Conservation (phyloP, 2,113 vertebrate genomes). For the Coptodon bakossiorum region DNA sequence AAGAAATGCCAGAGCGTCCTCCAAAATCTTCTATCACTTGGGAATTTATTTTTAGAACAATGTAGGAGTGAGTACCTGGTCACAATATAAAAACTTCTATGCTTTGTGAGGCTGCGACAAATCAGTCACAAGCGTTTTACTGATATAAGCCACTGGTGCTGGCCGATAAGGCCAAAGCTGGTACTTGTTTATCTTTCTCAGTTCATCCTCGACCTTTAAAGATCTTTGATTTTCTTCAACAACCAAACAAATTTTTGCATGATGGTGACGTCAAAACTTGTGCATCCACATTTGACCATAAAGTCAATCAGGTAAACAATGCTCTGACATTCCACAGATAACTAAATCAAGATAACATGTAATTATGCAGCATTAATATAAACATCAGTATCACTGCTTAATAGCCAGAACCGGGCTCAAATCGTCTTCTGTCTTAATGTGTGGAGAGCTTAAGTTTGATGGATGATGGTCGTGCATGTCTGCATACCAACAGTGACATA, state of each 20-base stretch:
- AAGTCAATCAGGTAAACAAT: background rate
- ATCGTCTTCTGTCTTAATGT: background rate
- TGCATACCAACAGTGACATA: background rate
- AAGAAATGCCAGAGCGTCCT: background rate
- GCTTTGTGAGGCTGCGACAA: background rate
- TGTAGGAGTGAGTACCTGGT: background rate
- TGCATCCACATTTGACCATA: background rate
- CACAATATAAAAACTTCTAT: background rate
- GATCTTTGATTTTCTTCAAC: background rate
- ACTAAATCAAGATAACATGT: background rate
- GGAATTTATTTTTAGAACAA: background rate
- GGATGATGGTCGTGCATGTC: background rate
- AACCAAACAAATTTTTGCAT: background rate
- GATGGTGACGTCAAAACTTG: background rate
- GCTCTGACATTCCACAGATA: background rate
- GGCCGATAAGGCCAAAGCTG: background rate
- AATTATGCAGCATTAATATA: background rate
- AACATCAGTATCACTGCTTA: background rate
- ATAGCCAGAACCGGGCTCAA: background rate
- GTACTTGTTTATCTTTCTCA: background rate
- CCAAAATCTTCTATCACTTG: background rate
- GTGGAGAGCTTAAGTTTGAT: background rate
- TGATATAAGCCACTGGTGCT: background rate
- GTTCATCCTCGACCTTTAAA: background rate
- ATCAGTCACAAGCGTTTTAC: background rate